Conservation (phyloP, 2,113 vertebrate species). For the Dolichallabes microphthalmus region DNA sequence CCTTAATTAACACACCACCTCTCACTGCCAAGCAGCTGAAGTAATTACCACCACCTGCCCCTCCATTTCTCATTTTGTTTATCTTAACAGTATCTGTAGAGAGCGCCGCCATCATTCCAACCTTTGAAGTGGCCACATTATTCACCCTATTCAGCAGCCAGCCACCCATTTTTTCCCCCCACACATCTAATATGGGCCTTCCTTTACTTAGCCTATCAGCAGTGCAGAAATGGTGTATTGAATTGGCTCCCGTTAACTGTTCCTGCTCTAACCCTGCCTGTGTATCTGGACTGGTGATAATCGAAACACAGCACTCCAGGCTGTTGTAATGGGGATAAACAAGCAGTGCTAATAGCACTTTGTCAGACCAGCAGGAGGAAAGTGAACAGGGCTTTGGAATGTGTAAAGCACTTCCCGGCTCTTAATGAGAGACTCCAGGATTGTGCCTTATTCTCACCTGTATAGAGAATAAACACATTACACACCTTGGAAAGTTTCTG, state of each 20-base stretch:
- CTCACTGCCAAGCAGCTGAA: conserved; percentile 60
- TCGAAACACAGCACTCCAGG: conserved; percentile 16
- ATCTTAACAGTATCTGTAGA: conserved; percentile 60
- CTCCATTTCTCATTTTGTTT: conserved; percentile 63
- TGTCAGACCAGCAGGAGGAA: background rate
- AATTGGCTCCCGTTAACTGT: conserved; percentile 45
- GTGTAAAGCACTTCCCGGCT: background rate
- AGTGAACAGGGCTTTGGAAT: conserved; percentile 19
- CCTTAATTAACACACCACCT: conserved; percentile 69
- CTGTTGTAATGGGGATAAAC: conserved; percentile 21
- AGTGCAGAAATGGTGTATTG: conserved; percentile 34
- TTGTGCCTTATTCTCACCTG: conserved; percentile 6
- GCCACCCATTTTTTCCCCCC: background rate
- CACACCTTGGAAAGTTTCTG: background rate
- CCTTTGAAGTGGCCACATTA: conserved; percentile 43
- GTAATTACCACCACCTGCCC: conserved; percentile 65
- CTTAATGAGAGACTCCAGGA: background rate
- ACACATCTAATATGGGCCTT: conserved; percentile 39
- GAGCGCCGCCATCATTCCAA: conserved; percentile 19
- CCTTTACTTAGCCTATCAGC: conserved; percentile 22
- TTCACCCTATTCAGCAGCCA: conserved; percentile 40
- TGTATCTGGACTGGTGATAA: conserved; percentile 28
- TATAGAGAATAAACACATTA: background rate
- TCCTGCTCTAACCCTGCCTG: conserved; percentile 46
- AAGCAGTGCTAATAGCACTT: conserved; percentile 42